phyloP scores from a whole-genome alignment of 2,888 invertebrate species.

The Mythimna loreyi region DNA sequence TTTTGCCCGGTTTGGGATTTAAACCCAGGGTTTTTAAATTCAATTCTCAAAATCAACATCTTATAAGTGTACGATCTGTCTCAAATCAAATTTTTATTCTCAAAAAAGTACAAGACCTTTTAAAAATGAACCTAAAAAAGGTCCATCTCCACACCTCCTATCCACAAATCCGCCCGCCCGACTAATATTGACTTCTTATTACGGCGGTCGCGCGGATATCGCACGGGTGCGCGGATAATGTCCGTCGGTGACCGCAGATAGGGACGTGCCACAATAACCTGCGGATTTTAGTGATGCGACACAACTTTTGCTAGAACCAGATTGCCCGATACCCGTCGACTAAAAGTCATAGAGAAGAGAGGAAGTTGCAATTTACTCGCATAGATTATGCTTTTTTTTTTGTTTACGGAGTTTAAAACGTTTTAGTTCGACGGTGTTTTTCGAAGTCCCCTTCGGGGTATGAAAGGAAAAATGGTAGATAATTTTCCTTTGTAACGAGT shows the following conservation, averaged over 20 bases:
- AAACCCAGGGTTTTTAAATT: too few relatives aligned
- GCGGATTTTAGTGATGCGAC: slow-evolving; percentile 68
- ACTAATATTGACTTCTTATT: slow-evolving; percentile 87
- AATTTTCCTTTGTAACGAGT: slow-evolving; percentile 20
- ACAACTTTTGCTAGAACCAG: slow-evolving; percentile 44
- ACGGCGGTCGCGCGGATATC: slow-evolving; percentile 75
- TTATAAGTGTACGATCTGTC: too few relatives aligned
- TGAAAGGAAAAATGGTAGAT: slow-evolving; percentile 1
- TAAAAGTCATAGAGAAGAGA: slow-evolving; percentile 26
- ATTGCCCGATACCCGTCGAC: slow-evolving; percentile 44
- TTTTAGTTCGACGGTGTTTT: slow-evolving; percentile 23
- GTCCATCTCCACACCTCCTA: slow-evolving; percentile 66
- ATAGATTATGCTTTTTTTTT: slow-evolving; percentile 41
- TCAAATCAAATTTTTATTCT: too few relatives aligned
- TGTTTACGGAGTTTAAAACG: slow-evolving; percentile 5
- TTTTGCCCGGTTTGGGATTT: too few relatives aligned
- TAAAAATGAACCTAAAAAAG: not conserved
- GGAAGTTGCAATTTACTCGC: slow-evolving; percentile 30
- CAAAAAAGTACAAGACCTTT: not conserved
- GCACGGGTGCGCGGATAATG: slow-evolving; percentile 71
- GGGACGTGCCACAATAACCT: slow-evolving; percentile 70
- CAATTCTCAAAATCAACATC: too few relatives aligned
- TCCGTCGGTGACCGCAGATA: slow-evolving; percentile 70
- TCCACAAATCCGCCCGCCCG: slow-evolving; percentile 83
- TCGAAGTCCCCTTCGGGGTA: not conserved